phyloP scores from a whole-genome alignment of 2,888 invertebrate species.

The Lycaena phlaeas region DNA sequence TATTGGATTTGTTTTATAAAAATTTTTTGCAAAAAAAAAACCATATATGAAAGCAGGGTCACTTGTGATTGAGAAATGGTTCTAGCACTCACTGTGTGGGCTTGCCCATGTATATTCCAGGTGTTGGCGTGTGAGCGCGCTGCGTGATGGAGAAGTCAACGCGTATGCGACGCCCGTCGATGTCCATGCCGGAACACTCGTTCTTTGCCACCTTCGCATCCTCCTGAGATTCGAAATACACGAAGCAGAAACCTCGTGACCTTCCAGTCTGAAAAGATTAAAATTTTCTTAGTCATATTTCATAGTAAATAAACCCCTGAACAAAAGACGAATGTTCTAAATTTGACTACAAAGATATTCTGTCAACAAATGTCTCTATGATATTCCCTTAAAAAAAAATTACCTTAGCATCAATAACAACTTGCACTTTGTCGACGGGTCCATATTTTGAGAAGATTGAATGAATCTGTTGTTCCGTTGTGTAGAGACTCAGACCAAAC shows the following conservation, averaged over 20 bases:
- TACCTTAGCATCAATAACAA: slow-evolving; percentile 96
- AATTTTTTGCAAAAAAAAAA: neutral
- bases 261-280: slow-evolving; percentile 81
- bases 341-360: no score
- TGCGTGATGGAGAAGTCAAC: slow-evolving; percentile 97
- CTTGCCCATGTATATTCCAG: slow-evolving; percentile 97
- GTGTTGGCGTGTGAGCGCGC: slow-evolving; percentile 96
- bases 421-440: slow-evolving; percentile 91
- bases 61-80: no score
- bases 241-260: slow-evolving; percentile 97
- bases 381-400: no score
- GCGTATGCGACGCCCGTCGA: slow-evolving; percentile 92
- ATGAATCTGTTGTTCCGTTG: slow-evolving; percentile 92
- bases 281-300: no score
- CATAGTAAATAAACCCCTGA: no score
- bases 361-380: no score
- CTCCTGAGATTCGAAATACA: slow-evolving; percentile 90
- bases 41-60: no score
- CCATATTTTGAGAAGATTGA: slow-evolving; percentile 95
- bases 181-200: slow-evolving; percentile 93
- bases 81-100: slow-evolving; percentile 78
- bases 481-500: slow-evolving; percentile 94
- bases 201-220: slow-evolving; percentile 96
- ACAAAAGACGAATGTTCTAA: no score
- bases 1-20: slow-evolving; percentile 27